Conservation (phyloP, 2,888 invertebrate genomes). For the Latrodectus hesperus region DNA sequence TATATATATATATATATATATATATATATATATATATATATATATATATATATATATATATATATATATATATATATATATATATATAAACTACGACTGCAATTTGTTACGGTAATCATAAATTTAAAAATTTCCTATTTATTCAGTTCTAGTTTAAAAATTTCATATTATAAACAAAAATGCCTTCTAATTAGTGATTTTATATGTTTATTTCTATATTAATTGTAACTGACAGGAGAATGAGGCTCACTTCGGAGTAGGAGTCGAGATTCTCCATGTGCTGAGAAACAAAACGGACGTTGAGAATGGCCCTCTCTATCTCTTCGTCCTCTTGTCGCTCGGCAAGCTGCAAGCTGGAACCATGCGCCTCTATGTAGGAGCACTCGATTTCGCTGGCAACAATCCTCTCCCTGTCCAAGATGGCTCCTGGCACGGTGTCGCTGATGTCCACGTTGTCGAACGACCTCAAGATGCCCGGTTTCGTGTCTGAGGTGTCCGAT, state of each 20-base stretch:
- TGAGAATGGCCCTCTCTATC: constrained; percentile 90
- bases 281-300: constrained; percentile 94
- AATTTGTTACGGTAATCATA: too few relatives aligned
- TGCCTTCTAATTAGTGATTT: too few relatives aligned
- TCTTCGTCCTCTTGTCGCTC: constrained; percentile 66
- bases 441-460: constrained; percentile 61
- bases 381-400: constrained; percentile 52
- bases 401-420: constrained; percentile 48
- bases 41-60: too few relatives aligned
- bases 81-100: too few relatives aligned
- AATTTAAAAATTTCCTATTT: too few relatives aligned
- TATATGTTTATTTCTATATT: too few relatives aligned
- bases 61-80: too few relatives aligned
- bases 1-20: too few relatives aligned
- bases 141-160: too few relatives aligned
- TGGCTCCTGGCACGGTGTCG: constrained; percentile 52
- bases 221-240: too few relatives aligned
- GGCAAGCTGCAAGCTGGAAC: constrained; percentile 14
- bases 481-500: constrained; percentile 56
- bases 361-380: constrained; percentile 42
- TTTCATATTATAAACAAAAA: too few relatives aligned
- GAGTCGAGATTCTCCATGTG: constrained; percentile 96
- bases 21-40: too few relatives aligned
- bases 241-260: constrained; percentile 90
- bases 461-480: constrained; percentile 39